Conservation (phyloP, 1,140 invertebrate genomes). For the Aradophagus sp. region DNA sequence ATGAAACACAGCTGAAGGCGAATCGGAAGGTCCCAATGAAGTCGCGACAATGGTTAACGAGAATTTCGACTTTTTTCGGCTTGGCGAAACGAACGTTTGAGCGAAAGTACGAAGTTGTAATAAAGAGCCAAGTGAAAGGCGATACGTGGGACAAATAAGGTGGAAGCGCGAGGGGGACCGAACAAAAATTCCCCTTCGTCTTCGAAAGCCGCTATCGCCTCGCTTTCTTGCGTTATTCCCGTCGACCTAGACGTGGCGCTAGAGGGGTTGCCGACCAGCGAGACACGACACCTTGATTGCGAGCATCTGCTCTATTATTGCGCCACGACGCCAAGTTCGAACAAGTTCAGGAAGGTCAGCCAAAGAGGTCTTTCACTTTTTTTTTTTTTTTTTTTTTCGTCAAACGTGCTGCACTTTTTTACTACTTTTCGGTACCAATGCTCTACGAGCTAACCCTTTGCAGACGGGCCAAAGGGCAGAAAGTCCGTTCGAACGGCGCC, state of each 20-base stretch:
- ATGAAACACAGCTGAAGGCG: no score
- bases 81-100: conserved; percentile 3
- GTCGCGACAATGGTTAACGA: background rate
- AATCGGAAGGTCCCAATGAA: background rate
- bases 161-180: conserved; percentile 20
- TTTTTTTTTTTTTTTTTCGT: no score
- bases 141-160: conserved; percentile 46
- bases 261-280: conserved; percentile 62
- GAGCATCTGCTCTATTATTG: conserved; percentile 67
- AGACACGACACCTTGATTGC: conserved; percentile 65
- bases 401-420: conserved; percentile 27
- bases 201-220: conserved; percentile 53
- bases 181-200: conserved; percentile 45
- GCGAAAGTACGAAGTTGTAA: conserved; percentile 43
- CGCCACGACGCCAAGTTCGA: conserved; percentile 43
- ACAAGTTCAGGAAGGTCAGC: conserved; percentile 59
- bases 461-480: conserved; percentile 12
- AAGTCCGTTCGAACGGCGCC: background rate
- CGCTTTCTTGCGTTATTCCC: conserved; percentile 61
- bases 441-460: conserved; percentile 4
- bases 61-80: conserved; percentile 5
- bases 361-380: conserved; percentile 38
- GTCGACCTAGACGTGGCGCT: conserved; percentile 60
- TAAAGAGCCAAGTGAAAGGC: conserved; percentile 37
- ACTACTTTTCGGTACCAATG: conserved; percentile 8